phyloP scores from a whole-genome alignment of 2,797 vertebrate species.

The Iguana delicatissima region DNA sequence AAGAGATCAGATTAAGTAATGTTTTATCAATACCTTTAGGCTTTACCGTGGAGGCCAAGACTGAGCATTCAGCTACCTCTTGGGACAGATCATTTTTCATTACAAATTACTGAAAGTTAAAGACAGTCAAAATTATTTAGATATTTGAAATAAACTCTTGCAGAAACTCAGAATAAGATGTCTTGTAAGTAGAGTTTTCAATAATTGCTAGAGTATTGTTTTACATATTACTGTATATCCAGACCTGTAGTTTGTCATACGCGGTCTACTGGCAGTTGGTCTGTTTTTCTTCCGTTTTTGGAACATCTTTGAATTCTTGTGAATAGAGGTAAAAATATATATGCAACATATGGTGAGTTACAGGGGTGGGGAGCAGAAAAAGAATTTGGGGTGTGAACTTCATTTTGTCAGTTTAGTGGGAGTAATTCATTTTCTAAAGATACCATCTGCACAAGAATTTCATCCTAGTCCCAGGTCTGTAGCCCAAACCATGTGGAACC shows the following conservation, averaged over 20 bases:
- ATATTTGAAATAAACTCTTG: not conserved
- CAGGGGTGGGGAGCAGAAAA: constrained; percentile 71
- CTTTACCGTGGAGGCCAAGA: not conserved
- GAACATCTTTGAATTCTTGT: constrained; percentile 70
- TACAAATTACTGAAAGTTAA: not conserved
- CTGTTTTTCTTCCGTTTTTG: constrained; percentile 61
- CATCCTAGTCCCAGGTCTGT: constrained; percentile 56
- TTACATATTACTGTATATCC: constrained; percentile 69
- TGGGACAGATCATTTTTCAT: not conserved
- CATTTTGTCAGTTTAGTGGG: constrained; percentile 74
- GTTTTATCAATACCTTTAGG: not conserved
- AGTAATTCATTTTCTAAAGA: constrained; percentile 71
- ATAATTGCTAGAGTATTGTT: not conserved
- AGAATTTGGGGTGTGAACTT: constrained; percentile 68
- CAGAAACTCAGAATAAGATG: not conserved
- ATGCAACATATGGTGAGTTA: constrained; percentile 75
- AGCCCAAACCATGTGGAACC: constrained; percentile 48
- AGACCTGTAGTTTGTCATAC: constrained; percentile 48
- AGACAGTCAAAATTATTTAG: not conserved
- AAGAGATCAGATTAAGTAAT: not conserved
- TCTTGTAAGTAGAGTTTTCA: not conserved
- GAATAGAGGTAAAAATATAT: constrained; percentile 68
- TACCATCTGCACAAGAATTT: constrained; percentile 74
- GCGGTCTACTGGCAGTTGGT: constrained; percentile 42
- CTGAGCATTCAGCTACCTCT: not conserved